Base-by-base conservation (phyloP, 2,797 vertebrate species). In the Darevskia nairensis region DNA sequence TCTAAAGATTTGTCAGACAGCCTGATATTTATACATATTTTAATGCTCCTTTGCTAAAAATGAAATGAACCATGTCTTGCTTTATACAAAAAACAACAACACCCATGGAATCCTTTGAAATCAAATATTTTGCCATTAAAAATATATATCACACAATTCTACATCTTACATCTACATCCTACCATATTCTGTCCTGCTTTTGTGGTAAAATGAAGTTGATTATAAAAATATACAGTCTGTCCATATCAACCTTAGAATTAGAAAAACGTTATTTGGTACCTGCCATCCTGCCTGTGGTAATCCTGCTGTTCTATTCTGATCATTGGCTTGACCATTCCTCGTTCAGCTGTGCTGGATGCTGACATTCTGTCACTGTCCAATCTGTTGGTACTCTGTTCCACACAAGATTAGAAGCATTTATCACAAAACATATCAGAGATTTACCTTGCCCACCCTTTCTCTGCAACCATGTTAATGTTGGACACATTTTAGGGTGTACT, bases 301-400 rank as follows among this genome's bases (percentile, higher is more conserved):
- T 99, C 98, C 91, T 98, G 98, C 94, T 98, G 98, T 82, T 98
- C 98, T 92, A 97, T 86, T 21, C 97, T 95, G 41, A 98, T 96
- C 98, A 98, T 98, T 0, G 99, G 98, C 92, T 99, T 99, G 88
- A 99, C 98, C 98, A 98, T 98, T 21, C 98, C 98, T 79, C 98
- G 95, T 94, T 98, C 98, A 0, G 95, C 92, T 13, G 96, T 97
- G 88, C 97, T 94, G 68, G 95, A 93, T 90, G 95, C 90, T 11
- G 95, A 92, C 0, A 93, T 90, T 89, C 98, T 94, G 93, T 99
- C 98, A 93, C 98, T 97, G 35, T 99, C 99, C 96, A 99, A 96
- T 94, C 98, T 98, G 76, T 97, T 97, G 82, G 98, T 97, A 94
- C 98, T 98, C 99, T 99, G 95, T 83, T 77, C 59, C 46, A 91